Evolutionary conservation across 2,113 vertebrate genomes (phyloP).

Genomic region (Marmota monax): DNA sequence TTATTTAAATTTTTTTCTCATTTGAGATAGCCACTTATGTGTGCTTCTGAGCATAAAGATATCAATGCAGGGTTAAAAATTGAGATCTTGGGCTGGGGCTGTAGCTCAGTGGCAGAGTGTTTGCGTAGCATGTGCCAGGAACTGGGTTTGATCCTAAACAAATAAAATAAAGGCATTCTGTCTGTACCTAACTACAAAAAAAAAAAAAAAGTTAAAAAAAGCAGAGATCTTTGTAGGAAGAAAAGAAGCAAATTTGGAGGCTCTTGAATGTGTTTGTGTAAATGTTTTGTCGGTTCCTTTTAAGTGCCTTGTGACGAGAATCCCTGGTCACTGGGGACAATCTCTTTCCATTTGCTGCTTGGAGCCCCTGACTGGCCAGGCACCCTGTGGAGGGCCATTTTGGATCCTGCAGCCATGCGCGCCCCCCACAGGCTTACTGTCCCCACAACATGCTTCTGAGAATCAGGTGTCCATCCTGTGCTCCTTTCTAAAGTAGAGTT

Average conservation of each 20-base stretch:
- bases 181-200: too few relatives aligned
- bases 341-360: background rate
- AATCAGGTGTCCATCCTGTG: background rate
- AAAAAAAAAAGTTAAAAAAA: background rate
- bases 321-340: background rate
- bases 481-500: background rate
- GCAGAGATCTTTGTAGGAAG: background rate
- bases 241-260: background rate
- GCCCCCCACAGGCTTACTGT: too few relatives aligned
- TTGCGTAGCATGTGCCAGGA: too few relatives aligned
- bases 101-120: too few relatives aligned
- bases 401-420: rapidly evolving
- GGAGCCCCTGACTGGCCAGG: background rate
- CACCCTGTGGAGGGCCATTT: background rate
- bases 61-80: background rate
- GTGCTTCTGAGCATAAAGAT: background rate
- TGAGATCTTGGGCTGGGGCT: background rate
- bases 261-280: background rate
- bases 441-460: background rate
- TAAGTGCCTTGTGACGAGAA: background rate
- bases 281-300: background rate
- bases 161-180: too few relatives aligned
- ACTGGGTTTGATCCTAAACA: too few relatives aligned
- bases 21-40: background rate
- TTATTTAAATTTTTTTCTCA: slow-evolving; percentile 10